A percentile compares a stretch with the other conserved stretches of the same genome.
phyloP scores from a whole-genome alignment of 2,888 invertebrate species.

The Lacanobia wlatinum region DNA sequence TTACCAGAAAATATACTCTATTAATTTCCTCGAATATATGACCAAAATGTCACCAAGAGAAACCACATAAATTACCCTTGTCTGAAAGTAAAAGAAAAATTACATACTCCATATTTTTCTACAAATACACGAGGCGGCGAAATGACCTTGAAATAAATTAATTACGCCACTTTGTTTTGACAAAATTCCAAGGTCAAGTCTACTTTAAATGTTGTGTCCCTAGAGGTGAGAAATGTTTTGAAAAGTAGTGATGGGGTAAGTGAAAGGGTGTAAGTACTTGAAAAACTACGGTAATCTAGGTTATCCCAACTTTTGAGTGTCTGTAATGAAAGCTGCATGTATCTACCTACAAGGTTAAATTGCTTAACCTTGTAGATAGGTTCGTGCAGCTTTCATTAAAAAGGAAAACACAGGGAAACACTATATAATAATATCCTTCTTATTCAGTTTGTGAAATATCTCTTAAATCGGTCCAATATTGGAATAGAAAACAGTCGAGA shows the following conservation, averaged over 20 bases:
- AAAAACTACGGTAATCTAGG: neutral
- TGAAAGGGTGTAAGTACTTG: neutral
- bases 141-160: constrained; percentile 34
- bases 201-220: constrained; percentile 21
- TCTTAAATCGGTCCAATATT: too few relatives aligned
- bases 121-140: neutral
- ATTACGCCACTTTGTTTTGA: constrained; percentile 32
- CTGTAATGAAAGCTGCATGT: too few relatives aligned
- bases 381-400: too few relatives aligned
- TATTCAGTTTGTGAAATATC: too few relatives aligned
- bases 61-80: neutral
- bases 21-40: too few relatives aligned
- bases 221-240: neutral
- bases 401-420: too few relatives aligned
- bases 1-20: neutral
- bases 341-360: too few relatives aligned
- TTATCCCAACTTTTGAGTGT: too few relatives aligned
- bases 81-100: neutral
- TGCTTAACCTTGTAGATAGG: too few relatives aligned
- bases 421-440: too few relatives aligned
- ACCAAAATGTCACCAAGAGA: neutral
- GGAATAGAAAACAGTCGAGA: too few relatives aligned
- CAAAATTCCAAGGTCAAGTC: constrained; percentile 31
- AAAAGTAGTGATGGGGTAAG: neutral
- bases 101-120: constrained; percentile 13